Evolutionary conservation across 2,113 vertebrate genomes (phyloP).

Genomic region (Phyllostomus hastatus): DNA sequence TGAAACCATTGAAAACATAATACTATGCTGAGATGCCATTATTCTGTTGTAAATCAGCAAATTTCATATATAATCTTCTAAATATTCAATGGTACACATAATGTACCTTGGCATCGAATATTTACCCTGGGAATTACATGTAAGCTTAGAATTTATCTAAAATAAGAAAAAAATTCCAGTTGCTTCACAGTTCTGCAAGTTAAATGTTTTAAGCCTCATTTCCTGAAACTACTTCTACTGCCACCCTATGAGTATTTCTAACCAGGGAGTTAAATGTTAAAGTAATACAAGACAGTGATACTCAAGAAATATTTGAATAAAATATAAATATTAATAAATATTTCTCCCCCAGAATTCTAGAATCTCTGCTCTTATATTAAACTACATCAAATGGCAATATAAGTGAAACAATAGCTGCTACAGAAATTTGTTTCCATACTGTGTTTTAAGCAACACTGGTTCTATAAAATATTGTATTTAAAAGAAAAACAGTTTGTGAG

Average conservation of each 20-base stretch:
- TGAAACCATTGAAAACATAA: background rate
- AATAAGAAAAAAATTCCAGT: background rate
- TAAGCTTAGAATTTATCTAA: background rate
- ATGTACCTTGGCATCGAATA: background rate
- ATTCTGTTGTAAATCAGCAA: background rate
- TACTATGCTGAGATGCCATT: rapidly evolving
- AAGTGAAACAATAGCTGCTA: background rate
- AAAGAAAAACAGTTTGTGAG: background rate
- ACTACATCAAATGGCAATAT: background rate
- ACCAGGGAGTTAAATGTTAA: background rate
- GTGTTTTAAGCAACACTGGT: background rate
- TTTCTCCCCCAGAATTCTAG: background rate
- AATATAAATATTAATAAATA: conserved; percentile 8
- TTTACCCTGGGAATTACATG: background rate
- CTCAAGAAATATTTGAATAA: background rate
- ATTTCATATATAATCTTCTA: background rate
- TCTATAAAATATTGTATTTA: background rate
- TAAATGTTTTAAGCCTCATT: background rate
- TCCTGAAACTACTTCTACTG: background rate
- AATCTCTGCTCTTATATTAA: background rate
- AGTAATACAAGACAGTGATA: background rate
- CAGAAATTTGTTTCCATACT: background rate
- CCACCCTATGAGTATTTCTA: background rate
- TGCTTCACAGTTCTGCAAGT: background rate
- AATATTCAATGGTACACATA: background rate